Conservation (phyloP, 2,888 invertebrate species). For the Lordiphosa fenestrarum region DNA sequence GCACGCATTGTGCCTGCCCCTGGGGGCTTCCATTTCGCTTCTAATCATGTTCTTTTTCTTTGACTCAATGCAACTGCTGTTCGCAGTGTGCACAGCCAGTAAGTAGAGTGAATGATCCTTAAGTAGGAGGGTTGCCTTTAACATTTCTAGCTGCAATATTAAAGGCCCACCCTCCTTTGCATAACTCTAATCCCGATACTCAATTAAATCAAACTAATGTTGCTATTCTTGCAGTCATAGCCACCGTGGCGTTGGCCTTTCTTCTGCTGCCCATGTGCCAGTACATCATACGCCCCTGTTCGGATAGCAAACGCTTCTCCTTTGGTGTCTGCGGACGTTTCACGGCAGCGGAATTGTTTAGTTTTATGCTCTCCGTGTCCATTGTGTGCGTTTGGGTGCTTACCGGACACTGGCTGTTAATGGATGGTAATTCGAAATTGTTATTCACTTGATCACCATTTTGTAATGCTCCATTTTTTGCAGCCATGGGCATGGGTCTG, state of each 20-base stretch:
- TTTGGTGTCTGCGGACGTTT: slow-evolving; percentile 96
- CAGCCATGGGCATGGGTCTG: slow-evolving; percentile 98
- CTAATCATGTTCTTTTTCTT: slow-evolving; percentile 99
- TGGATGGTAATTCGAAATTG: slow-evolving; percentile 87
- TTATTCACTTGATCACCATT: background rate
- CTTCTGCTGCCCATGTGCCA: slow-evolving; percentile 98
- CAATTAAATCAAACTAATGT: no score
- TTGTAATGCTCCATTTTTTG: background rate
- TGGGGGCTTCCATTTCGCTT: slow-evolving; percentile 96
- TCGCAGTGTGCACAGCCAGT: slow-evolving; percentile 98
- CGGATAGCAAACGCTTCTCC: slow-evolving; percentile 91
- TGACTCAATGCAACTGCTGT: slow-evolving; percentile 98
- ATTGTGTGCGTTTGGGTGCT: slow-evolving; percentile 98
- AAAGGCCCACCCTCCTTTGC: no score
- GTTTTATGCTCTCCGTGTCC: slow-evolving; percentile 93
- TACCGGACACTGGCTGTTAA: slow-evolving; percentile 98
- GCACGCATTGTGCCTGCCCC: slow-evolving; percentile 97
- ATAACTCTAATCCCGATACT: no score
- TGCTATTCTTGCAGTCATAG: slow-evolving; percentile 87
- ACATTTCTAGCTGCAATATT: background rate
- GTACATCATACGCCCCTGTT: slow-evolving; percentile 93
- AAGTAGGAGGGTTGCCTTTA: background rate
- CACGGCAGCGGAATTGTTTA: slow-evolving; percentile 95
- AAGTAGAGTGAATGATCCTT: slow-evolving; percentile 80
- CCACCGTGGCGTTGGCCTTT: slow-evolving; percentile 97